Base-by-base conservation (phyloP, 1,140 invertebrate genomes). In the Leptopilina boulardi region DNA sequence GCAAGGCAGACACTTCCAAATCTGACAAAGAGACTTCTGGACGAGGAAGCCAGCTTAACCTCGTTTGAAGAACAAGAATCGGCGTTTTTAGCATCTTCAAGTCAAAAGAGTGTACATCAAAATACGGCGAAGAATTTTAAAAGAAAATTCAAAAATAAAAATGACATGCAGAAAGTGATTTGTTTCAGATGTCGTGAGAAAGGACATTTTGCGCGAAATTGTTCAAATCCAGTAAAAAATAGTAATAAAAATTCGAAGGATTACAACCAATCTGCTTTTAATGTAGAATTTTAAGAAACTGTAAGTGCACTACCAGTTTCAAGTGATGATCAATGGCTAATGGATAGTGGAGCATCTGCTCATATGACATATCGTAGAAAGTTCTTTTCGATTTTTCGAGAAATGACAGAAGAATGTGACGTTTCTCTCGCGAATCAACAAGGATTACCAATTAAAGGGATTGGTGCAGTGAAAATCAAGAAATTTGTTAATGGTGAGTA, bases 1-100 rank as follows among this genome's bases (percentile, higher is more conserved):
- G 77, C 71, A 9, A 83, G 84, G 77, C 86, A 90, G 77, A 90
- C 84, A 8, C 47, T 89, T 13, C 8, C 71, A 18, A 89, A 90
- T 79, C 70, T 90, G n/a, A 89, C 89, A 21, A 80, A 85, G 15
- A 80, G 88, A n/a, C 80, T 89, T 19, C 56, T 90, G 13, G 86
- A 88, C 79, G 87, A 90, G 74, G 89, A 91, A 78, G 54, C 54
- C 23, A 73, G 59, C 26, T 10, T 77, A 13, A 51, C 41, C 8
- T 18, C 8, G 10, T 59, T 13, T 70, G 71, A 77, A 51, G 71
- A 73, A 70, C 30, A 47, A 21, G 41, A 72, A 72, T 13, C n/a
- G 30, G 71, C 56, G 13, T 77, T 73, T 19, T 8, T 21, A 5
- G 19, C 47, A 13, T 42, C 26, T 1, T 15, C 13, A 19, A 47